Evolutionary conservation across 2,797 vertebrate species (phyloP).

Genomic region (Hemitrygon akajei): DNA sequence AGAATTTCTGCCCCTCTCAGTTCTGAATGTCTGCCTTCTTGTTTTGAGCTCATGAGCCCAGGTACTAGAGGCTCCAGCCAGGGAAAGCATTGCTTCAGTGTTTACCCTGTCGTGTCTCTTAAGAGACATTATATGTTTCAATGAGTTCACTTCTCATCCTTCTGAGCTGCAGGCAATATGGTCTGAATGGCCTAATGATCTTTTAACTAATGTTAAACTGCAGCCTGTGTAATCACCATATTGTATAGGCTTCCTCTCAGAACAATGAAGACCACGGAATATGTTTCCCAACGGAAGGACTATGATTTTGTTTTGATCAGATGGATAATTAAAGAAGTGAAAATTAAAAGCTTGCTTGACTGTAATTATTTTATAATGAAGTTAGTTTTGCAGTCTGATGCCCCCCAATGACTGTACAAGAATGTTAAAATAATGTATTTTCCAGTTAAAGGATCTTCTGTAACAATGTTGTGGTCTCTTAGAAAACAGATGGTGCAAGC

Average conservation of each 20-base stretch:
- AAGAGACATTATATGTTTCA: too few species aligned
- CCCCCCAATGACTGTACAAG: background rate
- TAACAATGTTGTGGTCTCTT: background rate
- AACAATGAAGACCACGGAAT: background rate
- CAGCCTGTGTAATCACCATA: background rate
- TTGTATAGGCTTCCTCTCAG: background rate
- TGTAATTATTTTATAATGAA: background rate
- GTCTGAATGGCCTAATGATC: too few species aligned
- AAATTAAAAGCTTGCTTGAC: background rate
- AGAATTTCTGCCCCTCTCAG: too few species aligned
- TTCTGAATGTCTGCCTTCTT: too few species aligned
- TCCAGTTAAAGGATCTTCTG: background rate
- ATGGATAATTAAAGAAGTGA: background rate
- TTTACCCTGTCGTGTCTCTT: too few species aligned
- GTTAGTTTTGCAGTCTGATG: background rate
- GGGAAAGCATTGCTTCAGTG: too few species aligned
- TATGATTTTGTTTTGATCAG: background rate
- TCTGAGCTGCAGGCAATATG: too few species aligned
- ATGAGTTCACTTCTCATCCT: too few species aligned
- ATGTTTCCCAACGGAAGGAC: background rate
- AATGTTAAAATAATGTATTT: constrained; percentile 12
- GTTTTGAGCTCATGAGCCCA: too few species aligned
- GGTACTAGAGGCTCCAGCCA: too few species aligned
- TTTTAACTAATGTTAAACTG: too few species aligned
- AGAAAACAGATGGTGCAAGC: background rate